These are phyloP conservation scores for Ctenicera cuprea DNA, from an alignment of 2,888 invertebrate genomes.

Conservation along the genomic window DNA sequence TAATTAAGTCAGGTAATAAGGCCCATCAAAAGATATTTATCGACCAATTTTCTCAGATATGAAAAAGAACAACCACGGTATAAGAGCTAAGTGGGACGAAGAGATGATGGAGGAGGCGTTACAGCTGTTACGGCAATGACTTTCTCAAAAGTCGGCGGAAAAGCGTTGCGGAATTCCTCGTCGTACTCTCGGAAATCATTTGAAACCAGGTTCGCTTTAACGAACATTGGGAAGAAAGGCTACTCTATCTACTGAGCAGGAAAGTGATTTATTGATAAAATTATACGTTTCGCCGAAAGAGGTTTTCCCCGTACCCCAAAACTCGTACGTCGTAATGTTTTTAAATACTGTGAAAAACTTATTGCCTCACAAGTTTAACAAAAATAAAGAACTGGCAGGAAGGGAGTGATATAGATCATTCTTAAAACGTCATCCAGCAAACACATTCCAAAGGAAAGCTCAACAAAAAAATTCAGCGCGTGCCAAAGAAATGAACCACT, in stretches of 20 bases:
- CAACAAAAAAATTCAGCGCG: neutral
- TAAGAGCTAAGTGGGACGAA: slow-evolving; percentile 28
- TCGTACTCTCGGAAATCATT: neutral
- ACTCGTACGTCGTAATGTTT: neutral
- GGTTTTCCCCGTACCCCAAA: neutral
- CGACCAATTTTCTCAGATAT: neutral
- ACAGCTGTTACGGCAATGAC: neutral
- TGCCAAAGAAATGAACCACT: neutral
- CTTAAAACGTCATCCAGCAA: slow-evolving; percentile 29
- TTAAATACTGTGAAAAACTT: slow-evolving; percentile 16
- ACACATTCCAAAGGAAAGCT: slow-evolving; percentile 6
- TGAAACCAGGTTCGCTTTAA: neutral
- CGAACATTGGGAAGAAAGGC: neutral
- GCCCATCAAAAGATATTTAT: no score
- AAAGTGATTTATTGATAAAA: neutral
- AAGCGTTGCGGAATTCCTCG: slow-evolving; percentile 13
- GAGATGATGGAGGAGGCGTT: slow-evolving; percentile 11
- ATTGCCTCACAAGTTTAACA: slow-evolving; percentile 5
- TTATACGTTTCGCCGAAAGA: neutral
- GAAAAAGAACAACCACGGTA: neutral
- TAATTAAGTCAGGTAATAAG: no score
- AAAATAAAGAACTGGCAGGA: slow-evolving; percentile 19
- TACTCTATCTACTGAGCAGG: neutral
- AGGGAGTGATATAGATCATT: slow-evolving; percentile 32
- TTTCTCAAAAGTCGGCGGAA: neutral